These are phyloP conservation scores for Percina caprodes DNA, from an alignment of 2,113 vertebrate species.

Conservation along the genomic window DNA sequence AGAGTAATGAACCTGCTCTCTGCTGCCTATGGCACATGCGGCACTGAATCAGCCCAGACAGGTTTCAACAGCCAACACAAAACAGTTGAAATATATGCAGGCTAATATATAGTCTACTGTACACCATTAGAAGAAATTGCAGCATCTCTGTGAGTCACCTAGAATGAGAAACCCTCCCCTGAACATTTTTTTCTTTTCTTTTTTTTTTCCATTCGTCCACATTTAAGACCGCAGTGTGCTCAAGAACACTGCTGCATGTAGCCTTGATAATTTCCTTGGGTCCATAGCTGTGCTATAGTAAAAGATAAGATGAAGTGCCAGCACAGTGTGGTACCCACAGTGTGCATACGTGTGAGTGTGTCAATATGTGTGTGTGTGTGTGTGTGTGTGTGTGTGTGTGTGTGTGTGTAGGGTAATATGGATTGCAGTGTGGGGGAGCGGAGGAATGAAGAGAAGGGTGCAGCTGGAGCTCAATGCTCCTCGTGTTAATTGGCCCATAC, in stretches of 20 bases:
- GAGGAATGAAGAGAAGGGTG: slow-evolving; percentile 78
- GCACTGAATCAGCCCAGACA: slow-evolving; percentile 57
- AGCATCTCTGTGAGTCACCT: slow-evolving; percentile 31
- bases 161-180: slow-evolving; percentile 30
- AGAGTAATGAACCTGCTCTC: slow-evolving; percentile 72
- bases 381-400: no score
- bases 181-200: slow-evolving; percentile 14
- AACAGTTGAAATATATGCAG: slow-evolving; percentile 42
- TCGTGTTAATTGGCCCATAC: slow-evolving; percentile 82
- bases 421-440: slow-evolving; percentile 63
- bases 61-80: slow-evolving; percentile 43
- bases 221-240: slow-evolving; percentile 47
- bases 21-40: slow-evolving; percentile 63
- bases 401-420: slow-evolving; percentile 50
- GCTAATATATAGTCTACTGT: slow-evolving; percentile 44
- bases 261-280: slow-evolving; percentile 56
- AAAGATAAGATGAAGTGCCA: slow-evolving; percentile 70
- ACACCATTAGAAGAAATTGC: slow-evolving; percentile 42
- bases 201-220: slow-evolving; percentile 29
- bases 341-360: slow-evolving; percentile 45
- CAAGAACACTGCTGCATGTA: slow-evolving; percentile 48
- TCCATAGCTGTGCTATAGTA: slow-evolving; percentile 52
- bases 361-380: slow-evolving; percentile 19
- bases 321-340: slow-evolving; percentile 51
- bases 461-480: slow-evolving; percentile 82